Percentiles rank a stretch among this genome's conserved stretches.
Conservation (phyloP, 2,113 vertebrate species). For the Melanocharis versteri region DNA sequence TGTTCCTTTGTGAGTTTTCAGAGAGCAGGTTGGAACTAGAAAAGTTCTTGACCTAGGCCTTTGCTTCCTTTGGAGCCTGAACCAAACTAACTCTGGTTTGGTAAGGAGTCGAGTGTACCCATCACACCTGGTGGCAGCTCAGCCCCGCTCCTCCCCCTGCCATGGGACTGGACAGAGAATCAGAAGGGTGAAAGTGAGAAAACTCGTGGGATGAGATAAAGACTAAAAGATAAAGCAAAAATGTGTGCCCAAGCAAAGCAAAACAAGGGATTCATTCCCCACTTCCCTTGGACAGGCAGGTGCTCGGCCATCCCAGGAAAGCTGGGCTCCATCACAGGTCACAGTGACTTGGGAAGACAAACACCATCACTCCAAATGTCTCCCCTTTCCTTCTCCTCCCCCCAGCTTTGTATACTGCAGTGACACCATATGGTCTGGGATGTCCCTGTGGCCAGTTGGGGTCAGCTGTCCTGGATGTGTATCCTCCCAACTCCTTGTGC, state of each 20-base stretch:
- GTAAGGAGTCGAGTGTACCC: fast-evolving
- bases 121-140: fast-evolving
- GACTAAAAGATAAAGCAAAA: background rate
- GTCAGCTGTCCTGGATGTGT: background rate
- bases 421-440: fast-evolving
- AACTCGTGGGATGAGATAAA: background rate
- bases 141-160: fast-evolving
- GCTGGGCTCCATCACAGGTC: fast-evolving
- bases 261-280: background rate
- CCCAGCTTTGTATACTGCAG: background rate
- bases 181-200: background rate
- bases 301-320: background rate
- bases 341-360: background rate
- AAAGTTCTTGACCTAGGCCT: background rate
- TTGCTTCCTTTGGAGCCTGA: background rate
- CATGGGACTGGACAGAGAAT: background rate
- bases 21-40: background rate
- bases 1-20: background rate
- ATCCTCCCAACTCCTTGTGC: background rate
- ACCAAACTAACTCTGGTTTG: background rate
- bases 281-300: background rate
- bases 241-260: fast-evolving
- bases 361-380: fast-evolving
- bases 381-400: background rate
- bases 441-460: background rate